These are phyloP conservation scores for Parauchenoglanis ngamensis DNA, from an alignment of 2,797 vertebrate species.

Conservation along the genomic window DNA sequence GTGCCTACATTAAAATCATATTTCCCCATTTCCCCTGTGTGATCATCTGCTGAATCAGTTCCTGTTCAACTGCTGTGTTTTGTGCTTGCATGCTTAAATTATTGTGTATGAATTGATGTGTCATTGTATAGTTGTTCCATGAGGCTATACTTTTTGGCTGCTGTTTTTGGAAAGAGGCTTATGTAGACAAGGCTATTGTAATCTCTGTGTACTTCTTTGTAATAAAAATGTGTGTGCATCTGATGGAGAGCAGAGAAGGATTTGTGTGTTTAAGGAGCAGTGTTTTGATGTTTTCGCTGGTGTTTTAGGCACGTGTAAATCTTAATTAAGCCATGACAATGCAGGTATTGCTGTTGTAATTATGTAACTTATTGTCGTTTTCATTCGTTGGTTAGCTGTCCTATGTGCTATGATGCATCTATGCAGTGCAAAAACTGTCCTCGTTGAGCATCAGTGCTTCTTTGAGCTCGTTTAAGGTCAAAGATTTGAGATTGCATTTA, in stretches of 20 bases:
- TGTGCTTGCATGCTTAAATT: conserved; percentile 36
- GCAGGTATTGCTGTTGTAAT: not conserved
- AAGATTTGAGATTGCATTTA: conserved; percentile 1
- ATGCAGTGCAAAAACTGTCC: not conserved
- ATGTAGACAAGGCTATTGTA: conserved; percentile 28
- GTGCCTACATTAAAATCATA: conserved; percentile 19
- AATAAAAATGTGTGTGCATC: not conserved
- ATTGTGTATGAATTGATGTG: conserved; percentile 27
- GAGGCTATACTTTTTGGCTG: conserved; percentile 8
- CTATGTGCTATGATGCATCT: not conserved
- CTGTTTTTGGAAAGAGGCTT: conserved; percentile 33
- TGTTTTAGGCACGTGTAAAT: not conserved
- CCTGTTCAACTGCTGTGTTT: not conserved
- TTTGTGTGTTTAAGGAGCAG: not conserved
- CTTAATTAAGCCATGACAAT: not conserved
- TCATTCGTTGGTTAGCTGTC: conserved; percentile 7
- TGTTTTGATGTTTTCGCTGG: not conserved
- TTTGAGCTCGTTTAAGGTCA: not conserved
- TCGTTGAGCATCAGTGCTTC: not conserved
- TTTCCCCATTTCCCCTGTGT: conserved; percentile 1
- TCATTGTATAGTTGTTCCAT: conserved; percentile 38
- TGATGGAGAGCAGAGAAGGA: not conserved
- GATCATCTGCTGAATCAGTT: conserved; percentile 20
- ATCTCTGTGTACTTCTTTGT: not conserved
- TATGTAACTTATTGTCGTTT: conserved; percentile 12